These are phyloP conservation scores for Crocuta crocuta DNA, from an alignment of 2,113 vertebrate species.

Conservation along the genomic window DNA sequence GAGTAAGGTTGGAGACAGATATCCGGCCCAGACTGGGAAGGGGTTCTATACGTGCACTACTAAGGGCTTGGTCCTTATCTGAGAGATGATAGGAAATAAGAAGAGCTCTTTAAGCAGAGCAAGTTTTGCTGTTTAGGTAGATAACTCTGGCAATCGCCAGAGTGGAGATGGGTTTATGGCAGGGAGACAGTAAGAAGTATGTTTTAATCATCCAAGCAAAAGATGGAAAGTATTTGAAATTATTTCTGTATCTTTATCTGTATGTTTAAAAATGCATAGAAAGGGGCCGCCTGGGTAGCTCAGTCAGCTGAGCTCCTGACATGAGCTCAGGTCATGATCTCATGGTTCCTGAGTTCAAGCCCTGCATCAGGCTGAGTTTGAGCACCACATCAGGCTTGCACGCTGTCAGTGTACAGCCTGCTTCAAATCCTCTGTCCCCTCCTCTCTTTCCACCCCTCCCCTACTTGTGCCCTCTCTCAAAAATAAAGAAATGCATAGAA, in stretches of 20 bases:
- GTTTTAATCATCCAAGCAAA: background rate
- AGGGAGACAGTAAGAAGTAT: conserved; percentile 41
- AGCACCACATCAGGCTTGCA: no score
- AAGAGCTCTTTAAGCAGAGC: background rate
- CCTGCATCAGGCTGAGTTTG: no score
- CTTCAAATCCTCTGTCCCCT: no score
- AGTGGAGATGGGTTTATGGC: background rate
- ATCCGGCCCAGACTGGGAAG: background rate
- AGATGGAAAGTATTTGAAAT: background rate
- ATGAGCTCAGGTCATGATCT: no score
- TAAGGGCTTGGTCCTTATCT: background rate
- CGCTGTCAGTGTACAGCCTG: no score
- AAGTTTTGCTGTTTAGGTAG: conserved; percentile 3
- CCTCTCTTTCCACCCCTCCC: no score
- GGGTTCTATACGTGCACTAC: background rate
- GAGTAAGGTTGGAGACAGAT: background rate
- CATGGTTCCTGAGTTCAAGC: no score
- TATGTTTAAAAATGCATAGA: conserved; percentile 18
- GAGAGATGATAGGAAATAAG: background rate
- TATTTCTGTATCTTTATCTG: background rate
- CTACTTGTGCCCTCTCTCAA: no score
- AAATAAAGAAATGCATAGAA: no score
- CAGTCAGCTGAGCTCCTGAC: no score
- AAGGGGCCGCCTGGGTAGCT: no score
- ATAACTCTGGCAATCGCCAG: background rate